Percentiles rank a stretch among this genome's conserved stretches.
Evolutionary conservation across 2,888 invertebrate species (phyloP).

Genomic region (Eilema griseolum): DNA sequence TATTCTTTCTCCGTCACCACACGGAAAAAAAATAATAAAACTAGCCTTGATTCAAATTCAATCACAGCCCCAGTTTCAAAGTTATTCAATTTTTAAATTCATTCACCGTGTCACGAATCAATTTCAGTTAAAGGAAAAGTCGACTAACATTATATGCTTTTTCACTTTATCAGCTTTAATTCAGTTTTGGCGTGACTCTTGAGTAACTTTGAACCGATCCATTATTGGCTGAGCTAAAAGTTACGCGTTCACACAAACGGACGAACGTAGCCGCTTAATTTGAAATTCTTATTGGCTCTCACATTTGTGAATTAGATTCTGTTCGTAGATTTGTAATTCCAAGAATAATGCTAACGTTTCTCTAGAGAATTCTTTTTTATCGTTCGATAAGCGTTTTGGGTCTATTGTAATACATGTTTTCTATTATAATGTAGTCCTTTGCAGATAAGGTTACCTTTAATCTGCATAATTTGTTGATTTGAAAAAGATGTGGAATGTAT

Average conservation of each 20-base stretch:
- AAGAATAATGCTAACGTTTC: constrained; percentile 50
- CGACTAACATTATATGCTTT: constrained; percentile 52
- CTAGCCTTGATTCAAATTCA: constrained; percentile 17
- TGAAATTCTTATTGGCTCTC: constrained; percentile 65
- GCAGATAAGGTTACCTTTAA: constrained; percentile 22
- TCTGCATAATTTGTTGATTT: constrained; percentile 25
- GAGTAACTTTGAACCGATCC: constrained; percentile 58
- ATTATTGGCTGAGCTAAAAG: constrained; percentile 59
- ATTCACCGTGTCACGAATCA: constrained; percentile 54
- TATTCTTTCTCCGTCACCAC: too few relatives aligned
- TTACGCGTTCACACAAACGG: constrained; percentile 54
- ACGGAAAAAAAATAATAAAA: too few relatives aligned
- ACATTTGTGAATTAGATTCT: constrained; percentile 60
- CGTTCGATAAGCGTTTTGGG: constrained; percentile 35
- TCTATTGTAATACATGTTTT: constrained; percentile 13
- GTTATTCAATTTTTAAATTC: constrained; percentile 46
- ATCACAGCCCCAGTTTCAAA: constrained; percentile 25
- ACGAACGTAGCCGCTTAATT: constrained; percentile 52
- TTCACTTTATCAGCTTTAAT: constrained; percentile 61
- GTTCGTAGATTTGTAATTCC: constrained; percentile 52
- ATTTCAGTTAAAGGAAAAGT: constrained; percentile 42
- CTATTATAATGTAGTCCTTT: constrained; percentile 28
- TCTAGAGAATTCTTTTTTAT: constrained; percentile 27
- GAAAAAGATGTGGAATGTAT: constrained; percentile 20
- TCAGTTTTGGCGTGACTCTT: constrained; percentile 61